Evolutionary conservation across 2,113 vertebrate species (phyloP), one percentile per base, ranked within the genome.

Genomic region (Rhabdomys dilectus): DNA sequence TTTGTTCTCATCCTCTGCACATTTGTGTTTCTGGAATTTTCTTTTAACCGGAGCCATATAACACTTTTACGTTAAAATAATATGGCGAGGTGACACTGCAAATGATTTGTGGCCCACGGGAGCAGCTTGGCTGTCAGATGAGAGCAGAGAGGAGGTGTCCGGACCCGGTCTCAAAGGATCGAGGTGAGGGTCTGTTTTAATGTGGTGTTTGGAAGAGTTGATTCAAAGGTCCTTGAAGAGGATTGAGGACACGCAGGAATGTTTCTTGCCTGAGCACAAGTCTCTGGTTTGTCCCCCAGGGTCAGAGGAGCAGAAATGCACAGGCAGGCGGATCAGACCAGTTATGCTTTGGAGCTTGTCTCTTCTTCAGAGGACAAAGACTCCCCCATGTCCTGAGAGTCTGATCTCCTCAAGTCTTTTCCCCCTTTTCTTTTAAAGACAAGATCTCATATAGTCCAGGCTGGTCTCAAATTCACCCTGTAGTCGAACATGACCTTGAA

Each of bases 51-150:
- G 73, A 80, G 42, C 10, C 36, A 66, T 94, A 16, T 72, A 51
- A 87, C 75, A 94, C 51, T 93, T 94, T 95, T 62, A 78, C 84
- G 36, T 78, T 93, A 93, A 75, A 92, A 92, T 64, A 81, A 78
- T 48, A 48, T 58, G 92, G 86, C 42, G 45, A 62, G 26, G 72
- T 70, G 70, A 89, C 66, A 64, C 53, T 53, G 60, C 88, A 94
- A 89, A n/a, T 75, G 82, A 89, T 73, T 58, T 73, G 87, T 75
- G 66, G 66, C 80, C 22, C 36, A 4, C 13, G 7, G 81, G 87
- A 82, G 7, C 26, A 3, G 15, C 3, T 26, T 11, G 16, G 53
- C 21, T 73, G 12, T 75, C 48, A 21, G 88, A 17, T 26, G 22
- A 39, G 48, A 29, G 48, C 15, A 5, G 68, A 70, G 51, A 19